phyloP scores from a whole-genome alignment of 1,140 invertebrate species.

The Aethina tumida region DNA sequence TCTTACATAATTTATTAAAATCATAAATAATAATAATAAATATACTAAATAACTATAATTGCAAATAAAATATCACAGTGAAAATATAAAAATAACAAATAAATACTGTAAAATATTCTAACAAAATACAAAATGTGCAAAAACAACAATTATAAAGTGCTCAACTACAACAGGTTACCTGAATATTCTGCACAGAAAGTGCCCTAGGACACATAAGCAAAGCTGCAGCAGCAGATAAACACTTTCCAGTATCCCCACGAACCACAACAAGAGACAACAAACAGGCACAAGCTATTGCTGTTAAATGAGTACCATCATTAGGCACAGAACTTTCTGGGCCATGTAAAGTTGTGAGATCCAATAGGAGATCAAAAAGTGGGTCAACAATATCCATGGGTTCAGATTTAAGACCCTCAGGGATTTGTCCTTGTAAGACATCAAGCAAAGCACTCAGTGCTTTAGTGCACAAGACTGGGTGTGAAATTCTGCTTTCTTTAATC shows the following conservation, averaged over 20 bases:
- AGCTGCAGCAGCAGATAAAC: slow-evolving; percentile 75
- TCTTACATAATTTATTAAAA: no score
- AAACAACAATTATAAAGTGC: no score
- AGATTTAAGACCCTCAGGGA: slow-evolving; percentile 59
- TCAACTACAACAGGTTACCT: slow-evolving; percentile 46
- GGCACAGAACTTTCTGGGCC: slow-evolving; percentile 44
- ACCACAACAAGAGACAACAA: slow-evolving; percentile 86
- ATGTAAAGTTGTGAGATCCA: slow-evolving; percentile 65
- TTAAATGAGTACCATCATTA: slow-evolving; percentile 58
- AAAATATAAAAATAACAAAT: no score
- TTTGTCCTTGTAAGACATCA: slow-evolving; percentile 84
- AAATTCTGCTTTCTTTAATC: slow-evolving; percentile 72
- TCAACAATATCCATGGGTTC: slow-evolving; percentile 70
- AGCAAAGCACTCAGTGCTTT: slow-evolving; percentile 78
- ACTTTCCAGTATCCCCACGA: slow-evolving; percentile 84
- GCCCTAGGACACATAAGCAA: slow-evolving; percentile 77
- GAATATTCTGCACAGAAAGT: slow-evolving; percentile 68
- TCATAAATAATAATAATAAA: no score
- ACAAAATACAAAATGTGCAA: slow-evolving; percentile 9
- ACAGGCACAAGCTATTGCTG: slow-evolving; percentile 81
- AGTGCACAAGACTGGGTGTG: slow-evolving; percentile 75
- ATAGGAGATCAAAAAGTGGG: slow-evolving; percentile 65
- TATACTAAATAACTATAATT: slow-evolving; percentile 10
- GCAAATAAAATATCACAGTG: slow-evolving; percentile 11
- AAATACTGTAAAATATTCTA: slow-evolving; percentile 1